These are phyloP conservation scores for Poeciliopsis infans DNA, from an alignment of 2,797 vertebrate species.

Conservation along the genomic window DNA sequence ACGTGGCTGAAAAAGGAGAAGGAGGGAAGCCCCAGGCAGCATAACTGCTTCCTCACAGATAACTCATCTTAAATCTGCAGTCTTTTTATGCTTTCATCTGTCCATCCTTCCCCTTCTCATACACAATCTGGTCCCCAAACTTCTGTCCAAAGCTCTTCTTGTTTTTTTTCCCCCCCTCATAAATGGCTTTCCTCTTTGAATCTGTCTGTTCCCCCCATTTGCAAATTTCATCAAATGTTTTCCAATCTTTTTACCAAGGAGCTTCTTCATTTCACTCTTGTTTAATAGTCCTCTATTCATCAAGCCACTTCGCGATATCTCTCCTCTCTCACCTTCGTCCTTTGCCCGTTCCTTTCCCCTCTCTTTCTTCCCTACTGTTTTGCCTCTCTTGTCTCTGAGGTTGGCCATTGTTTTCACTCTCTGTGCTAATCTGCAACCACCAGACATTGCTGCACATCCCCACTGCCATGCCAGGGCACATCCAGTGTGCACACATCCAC, in stretches of 20 bases:
- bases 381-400: constrained; percentile 58
- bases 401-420: constrained; percentile 68
- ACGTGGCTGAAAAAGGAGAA: constrained; percentile 22
- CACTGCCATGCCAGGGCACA: constrained; percentile 22
- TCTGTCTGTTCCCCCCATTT: constrained; percentile 49
- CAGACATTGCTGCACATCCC: constrained; percentile 67
- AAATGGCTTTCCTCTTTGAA: constrained; percentile 33
- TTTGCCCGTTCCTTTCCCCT: constrained; percentile 34
- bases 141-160: constrained; percentile 29
- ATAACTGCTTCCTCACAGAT: constrained; percentile 59
- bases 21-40: constrained; percentile 50
- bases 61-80: constrained; percentile 56
- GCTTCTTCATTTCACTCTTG: constrained; percentile 35
- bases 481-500: constrained; percentile 10
- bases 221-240: constrained; percentile 57
- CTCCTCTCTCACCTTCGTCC: constrained; percentile 40
- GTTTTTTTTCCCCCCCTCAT: constrained; percentile 8
- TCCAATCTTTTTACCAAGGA: constrained; percentile 51
- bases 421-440: constrained; percentile 68
- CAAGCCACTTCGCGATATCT: constrained; percentile 41
- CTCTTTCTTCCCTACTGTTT: constrained; percentile 21
- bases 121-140: constrained; percentile 28
- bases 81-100: constrained; percentile 51
- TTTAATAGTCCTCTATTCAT: constrained; percentile 33
- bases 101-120: constrained; percentile 45